Evolutionary conservation across 2,797 vertebrate species (phyloP).

Genomic region (Lagocephalus sceleratus): DNA sequence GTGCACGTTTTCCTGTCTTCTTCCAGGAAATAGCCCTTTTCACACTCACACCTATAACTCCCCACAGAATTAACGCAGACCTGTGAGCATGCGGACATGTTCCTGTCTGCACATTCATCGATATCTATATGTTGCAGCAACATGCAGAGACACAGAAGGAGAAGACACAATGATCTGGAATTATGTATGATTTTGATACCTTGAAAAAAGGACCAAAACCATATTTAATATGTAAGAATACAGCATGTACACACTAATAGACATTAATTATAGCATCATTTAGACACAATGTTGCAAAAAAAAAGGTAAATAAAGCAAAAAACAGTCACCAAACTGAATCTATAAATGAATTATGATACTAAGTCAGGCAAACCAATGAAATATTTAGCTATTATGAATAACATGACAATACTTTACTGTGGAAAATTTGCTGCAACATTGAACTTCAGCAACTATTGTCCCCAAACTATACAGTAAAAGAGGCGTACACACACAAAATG

Average conservation of each 20-base stretch:
- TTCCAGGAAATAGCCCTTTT: conserved; percentile 83
- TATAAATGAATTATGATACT: too few species aligned
- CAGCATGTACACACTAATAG: too few species aligned
- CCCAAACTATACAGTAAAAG: background rate
- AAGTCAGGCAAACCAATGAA: too few species aligned
- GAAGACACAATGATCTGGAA: background rate
- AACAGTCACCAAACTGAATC: background rate
- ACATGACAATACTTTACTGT: too few species aligned
- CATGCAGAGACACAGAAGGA: conserved; percentile 7
- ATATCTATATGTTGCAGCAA: conserved; percentile 76
- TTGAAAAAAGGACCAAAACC: too few species aligned
- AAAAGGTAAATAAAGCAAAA: background rate
- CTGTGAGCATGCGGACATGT: conserved; percentile 84
- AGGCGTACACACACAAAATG: background rate
- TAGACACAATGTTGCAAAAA: too few species aligned
- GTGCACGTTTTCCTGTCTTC: conserved; percentile 88
- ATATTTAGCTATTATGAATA: too few species aligned
- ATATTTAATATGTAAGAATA: too few species aligned
- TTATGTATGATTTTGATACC: too few species aligned
- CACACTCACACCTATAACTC: conserved; percentile 92
- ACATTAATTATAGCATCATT: too few species aligned
- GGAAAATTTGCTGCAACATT: too few species aligned
- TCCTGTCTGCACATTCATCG: conserved; percentile 85
- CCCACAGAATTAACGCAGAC: conserved; percentile 88
- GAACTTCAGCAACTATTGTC: background rate